Conservation (phyloP, 1,140 invertebrate genomes). For the Marisa cornuarietis region DNA sequence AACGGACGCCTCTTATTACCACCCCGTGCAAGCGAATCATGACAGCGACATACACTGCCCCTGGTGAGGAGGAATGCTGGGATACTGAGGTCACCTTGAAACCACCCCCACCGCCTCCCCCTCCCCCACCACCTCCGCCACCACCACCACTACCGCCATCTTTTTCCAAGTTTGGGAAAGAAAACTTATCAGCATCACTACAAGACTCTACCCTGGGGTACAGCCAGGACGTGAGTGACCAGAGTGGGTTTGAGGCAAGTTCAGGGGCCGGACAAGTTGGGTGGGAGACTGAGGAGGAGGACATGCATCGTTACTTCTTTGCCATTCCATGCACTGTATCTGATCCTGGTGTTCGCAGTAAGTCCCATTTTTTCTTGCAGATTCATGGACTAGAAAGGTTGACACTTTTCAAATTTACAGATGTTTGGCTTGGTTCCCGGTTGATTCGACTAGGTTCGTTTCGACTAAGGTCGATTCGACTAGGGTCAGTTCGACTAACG, state of each 20-base stretch:
- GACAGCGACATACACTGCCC: not conserved
- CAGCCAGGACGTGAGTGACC: not conserved
- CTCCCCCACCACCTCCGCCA: conserved; percentile 31
- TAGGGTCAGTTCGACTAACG: no score
- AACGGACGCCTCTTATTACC: no score
- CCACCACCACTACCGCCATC: conserved; percentile 27
- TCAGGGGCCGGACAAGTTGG: conserved; percentile 18
- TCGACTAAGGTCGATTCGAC: no score
- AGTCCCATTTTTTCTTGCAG: conserved; percentile 27
- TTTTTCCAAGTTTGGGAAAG: conserved; percentile 2
- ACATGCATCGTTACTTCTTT: conserved; percentile 30
- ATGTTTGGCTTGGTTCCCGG: no score
- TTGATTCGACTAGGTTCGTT: no score
- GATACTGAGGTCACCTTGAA: conserved; percentile 14
- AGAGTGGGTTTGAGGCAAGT: conserved; percentile 15
- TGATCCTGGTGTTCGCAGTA: conserved; percentile 33
- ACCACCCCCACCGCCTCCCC: not conserved
- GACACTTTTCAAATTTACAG: not conserved
- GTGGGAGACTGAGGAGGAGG: conserved; percentile 26
- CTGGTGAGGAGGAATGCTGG: conserved; percentile 2
- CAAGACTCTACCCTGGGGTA: no score
- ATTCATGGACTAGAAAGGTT: conserved; percentile 12
- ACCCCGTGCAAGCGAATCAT: no score
- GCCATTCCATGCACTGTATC: conserved; percentile 16
- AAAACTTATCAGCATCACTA: not conserved